phyloP scores from a whole-genome alignment of 2,888 invertebrate species.

The Tolmerus cingulatus region DNA sequence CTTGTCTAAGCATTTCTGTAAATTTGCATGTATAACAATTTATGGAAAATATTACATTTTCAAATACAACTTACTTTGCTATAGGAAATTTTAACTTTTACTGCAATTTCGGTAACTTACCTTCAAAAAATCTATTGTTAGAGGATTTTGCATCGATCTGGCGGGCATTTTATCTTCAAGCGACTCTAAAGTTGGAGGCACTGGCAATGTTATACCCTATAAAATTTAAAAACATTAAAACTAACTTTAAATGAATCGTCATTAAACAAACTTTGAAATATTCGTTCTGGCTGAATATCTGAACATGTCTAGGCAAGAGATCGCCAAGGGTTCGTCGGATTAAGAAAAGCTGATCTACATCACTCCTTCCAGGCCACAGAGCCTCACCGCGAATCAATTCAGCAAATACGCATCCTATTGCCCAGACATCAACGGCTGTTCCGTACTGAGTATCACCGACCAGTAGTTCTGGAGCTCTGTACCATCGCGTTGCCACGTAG shows the following conservation, averaged over 20 bases:
- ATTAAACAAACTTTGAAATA: constrained; percentile 71
- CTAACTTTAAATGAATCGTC: not conserved
- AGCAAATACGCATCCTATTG: constrained; percentile 92
- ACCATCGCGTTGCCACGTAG: constrained; percentile 99
- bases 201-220: constrained; percentile 89
- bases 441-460: constrained; percentile 96
- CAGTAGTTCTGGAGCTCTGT: constrained; percentile 94
- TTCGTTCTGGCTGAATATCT: constrained; percentile 94
- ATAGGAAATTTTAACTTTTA: no score
- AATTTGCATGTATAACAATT: constrained; percentile 47
- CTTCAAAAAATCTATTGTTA: constrained; percentile 84
- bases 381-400: constrained; percentile 90
- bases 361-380: constrained; percentile 98
- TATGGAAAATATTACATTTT: no score
- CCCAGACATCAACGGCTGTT: constrained; percentile 95
- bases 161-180: constrained; percentile 87
- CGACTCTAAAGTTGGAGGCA: constrained; percentile 85
- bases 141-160: constrained; percentile 70
- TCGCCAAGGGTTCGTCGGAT: constrained; percentile 95
- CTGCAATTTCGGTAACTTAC: constrained; percentile 62
- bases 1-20: constrained; percentile 92
- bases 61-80: no score
- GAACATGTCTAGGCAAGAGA: constrained; percentile 91
- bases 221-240: not conserved
- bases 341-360: constrained; percentile 96